phyloP scores from a whole-genome alignment of 1,140 invertebrate genomes.

The Catajapyx aquilonaris region DNA sequence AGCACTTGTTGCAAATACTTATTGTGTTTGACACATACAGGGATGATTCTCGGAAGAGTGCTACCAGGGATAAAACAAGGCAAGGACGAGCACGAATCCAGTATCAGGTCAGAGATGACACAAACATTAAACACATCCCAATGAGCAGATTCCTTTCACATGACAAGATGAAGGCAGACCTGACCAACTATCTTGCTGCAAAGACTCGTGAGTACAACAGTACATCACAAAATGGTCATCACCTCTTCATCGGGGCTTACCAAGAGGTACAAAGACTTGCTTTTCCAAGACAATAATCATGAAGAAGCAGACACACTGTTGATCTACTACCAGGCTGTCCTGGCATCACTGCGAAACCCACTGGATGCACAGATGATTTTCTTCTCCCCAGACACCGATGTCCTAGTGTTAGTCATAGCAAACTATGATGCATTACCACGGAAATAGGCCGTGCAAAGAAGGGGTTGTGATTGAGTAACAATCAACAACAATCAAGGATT shows the following conservation, averaged over 20 bases:
- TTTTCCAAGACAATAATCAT: slow-evolving; percentile 1
- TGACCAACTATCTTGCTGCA: slow-evolving; percentile 6
- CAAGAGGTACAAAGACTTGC: slow-evolving; percentile 5
- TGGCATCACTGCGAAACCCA: slow-evolving; percentile 4
- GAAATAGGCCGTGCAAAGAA: no score
- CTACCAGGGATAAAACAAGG: slow-evolving; percentile 5
- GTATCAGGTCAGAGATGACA: slow-evolving; percentile 2
- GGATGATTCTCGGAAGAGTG: slow-evolving; percentile 6
- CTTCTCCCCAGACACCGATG: slow-evolving; percentile 8
- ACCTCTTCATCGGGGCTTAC: slow-evolving; percentile 4
- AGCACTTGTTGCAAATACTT: no score
- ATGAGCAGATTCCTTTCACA: slow-evolving; percentile 9
- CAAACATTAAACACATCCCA: slow-evolving; percentile 7
- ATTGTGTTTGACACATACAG: slow-evolving; percentile 8
- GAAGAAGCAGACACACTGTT: slow-evolving; percentile 2
- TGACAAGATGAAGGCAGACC: slow-evolving; percentile 9
- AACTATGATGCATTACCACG: no score
- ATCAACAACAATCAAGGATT: no score
- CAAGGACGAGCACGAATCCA: not conserved
- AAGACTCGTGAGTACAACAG: slow-evolving; percentile 7
- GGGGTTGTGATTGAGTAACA: no score
- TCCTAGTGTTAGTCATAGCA: slow-evolving; percentile 7
- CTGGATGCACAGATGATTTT: slow-evolving; percentile 6
- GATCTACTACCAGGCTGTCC: slow-evolving; percentile 1
- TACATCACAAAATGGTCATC: slow-evolving; percentile 7